Evolutionary conservation across 53 echinoderm and acorn worm species (phyloP).

Genomic region (Luidia sarsii): DNA sequence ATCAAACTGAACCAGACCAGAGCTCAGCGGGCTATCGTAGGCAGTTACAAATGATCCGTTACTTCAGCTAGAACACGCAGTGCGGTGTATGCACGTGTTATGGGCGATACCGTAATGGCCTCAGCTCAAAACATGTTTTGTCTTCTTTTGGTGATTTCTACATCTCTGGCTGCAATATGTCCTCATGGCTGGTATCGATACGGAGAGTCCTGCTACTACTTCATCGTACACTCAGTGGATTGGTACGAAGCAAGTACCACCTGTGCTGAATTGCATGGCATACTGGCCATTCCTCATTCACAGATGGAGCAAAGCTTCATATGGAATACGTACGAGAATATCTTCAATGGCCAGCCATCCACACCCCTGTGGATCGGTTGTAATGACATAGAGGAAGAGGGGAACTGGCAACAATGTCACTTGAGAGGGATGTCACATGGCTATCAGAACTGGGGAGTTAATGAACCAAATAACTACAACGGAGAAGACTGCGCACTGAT

Average conservation of each 20-base stretch:
- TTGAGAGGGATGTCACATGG: background rate
- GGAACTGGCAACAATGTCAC: background rate
- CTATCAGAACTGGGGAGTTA: constrained; percentile 2
- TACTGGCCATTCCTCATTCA: background rate
- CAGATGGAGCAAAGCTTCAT: constrained; percentile 1
- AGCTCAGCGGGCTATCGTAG: no score
- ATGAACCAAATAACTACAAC: background rate
- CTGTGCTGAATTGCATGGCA: background rate
- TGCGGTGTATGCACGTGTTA: no score
- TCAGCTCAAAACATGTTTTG: no score
- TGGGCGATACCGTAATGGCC: no score
- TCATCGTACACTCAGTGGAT: background rate
- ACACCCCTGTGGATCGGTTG: constrained; percentile 6
- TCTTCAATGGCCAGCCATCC: background rate
- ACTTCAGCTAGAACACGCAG: no score
- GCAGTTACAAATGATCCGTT: no score
- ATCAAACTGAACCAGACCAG: no score
- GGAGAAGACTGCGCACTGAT: background rate
- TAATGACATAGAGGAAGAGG: background rate
- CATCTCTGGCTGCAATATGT: constrained; percentile 5
- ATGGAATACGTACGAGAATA: background rate
- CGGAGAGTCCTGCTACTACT: constrained; percentile 20
- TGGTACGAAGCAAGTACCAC: constrained; percentile 22
- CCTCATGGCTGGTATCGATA: constrained; percentile 3
- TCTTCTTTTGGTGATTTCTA: no score